Evolutionary conservation across 2,113 vertebrate genomes (phyloP).

Genomic region (Gadus macrocephalus): DNA sequence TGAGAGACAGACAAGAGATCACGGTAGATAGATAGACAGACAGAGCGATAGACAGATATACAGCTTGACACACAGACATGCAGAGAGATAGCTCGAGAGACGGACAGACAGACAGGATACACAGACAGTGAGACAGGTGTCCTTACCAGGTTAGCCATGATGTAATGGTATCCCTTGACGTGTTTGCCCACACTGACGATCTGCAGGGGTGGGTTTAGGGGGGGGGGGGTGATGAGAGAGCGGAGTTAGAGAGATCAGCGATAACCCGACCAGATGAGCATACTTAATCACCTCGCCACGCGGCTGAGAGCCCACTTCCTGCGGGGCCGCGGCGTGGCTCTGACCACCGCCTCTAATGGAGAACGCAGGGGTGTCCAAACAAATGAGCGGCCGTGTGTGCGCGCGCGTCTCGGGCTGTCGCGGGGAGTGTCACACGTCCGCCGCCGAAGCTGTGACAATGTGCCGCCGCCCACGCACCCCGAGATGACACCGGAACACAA

Average conservation of each 20-base stretch:
- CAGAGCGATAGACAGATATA: no score
- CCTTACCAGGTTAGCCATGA: constrained; percentile 1
- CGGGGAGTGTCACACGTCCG: constrained; percentile 29
- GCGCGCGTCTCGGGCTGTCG: not conserved
- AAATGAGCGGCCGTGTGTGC: constrained; percentile 32
- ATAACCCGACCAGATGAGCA: constrained; percentile 51
- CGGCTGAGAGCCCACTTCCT: constrained; percentile 29
- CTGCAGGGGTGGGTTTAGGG: constrained; percentile 11
- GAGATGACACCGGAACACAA: no score
- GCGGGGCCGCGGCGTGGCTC: not conserved
- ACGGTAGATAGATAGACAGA: no score
- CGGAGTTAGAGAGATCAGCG: not conserved
- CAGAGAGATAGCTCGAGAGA: no score
- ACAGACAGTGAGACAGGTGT: not conserved
- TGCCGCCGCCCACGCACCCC: no score
- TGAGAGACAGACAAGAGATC: no score
- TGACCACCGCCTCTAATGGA: constrained; percentile 20
- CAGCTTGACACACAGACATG: no score
- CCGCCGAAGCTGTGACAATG: constrained; percentile 12
- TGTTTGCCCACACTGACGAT: not conserved
- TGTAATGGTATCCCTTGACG: constrained; percentile 1
- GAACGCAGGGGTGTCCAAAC: constrained; percentile 31
- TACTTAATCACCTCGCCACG: constrained; percentile 37
- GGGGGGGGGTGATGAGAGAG: not conserved
- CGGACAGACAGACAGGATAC: not conserved